Base-by-base conservation (phyloP, 2,888 invertebrate species). In the Melipona bicolor region DNA sequence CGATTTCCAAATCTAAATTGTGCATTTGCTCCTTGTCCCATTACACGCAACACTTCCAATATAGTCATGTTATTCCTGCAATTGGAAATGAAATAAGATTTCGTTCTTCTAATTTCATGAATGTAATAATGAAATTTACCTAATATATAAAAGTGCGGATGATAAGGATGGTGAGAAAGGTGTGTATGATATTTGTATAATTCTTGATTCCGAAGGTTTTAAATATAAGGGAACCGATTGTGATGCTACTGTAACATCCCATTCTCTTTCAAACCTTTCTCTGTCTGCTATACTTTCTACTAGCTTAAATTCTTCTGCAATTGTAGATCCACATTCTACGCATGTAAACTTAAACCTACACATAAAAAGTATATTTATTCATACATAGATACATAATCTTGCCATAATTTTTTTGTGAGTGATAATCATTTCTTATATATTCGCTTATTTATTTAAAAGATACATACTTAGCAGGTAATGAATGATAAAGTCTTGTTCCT, bases 61-160 rank as follows among this genome's bases (percentile, higher is more conserved):
- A 98, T 96, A 0, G 99, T 99, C 92, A 99, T 95, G 94, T 99
- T 99, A 94, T 99, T 99, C 90, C 99, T 97, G 94, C 59, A 93
- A 92, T 36, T 15, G 0, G 17, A 0, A 50, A 49, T 36, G 9
- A 32, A 49, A 17, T 59, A 32, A 27, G 24, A 21, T 68, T 54
- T 67, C 11, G 69, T 19, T 15, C 17, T 0, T 36, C n/a, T 15
- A 65, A 36, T 65, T 65, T 65, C 5, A 36, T 2, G 15, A n/a
- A 65, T 65, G 36, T 21, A 6, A 6, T 65, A 5, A 54, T 56
- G 15, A 43, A 61, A 19, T 43, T 36, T 90, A 91, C 91, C 94
- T 92, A 84, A 94, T 92, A 81, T 92, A 94, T 84, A 94, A 90
- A 87, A 94, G 88, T 73, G 93, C 94, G 36, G 94, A 93, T 17